Base-by-base conservation (phyloP, 2,113 vertebrate genomes). In the Conger conger region DNA sequence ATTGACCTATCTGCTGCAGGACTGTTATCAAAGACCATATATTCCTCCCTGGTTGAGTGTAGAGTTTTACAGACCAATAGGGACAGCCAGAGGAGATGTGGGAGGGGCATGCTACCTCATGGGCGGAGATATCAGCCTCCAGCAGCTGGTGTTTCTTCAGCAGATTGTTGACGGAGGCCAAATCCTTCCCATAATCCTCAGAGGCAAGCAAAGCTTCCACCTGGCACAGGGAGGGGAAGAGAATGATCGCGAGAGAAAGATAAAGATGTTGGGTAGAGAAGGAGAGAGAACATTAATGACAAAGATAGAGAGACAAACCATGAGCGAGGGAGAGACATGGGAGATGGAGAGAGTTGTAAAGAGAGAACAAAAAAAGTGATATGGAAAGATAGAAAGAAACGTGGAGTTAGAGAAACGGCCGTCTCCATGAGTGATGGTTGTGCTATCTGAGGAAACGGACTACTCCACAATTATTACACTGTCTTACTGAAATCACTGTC, bases 111-210 rank as follows among this genome's bases (percentile, higher is more conserved):
- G 20, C 83, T 89, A 99, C 98, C 97, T 99, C 98, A 13, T 99
- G 98, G 86, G 98, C 98, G 82, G 97, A 99, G 87, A 99, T 99
- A 76, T 99, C 98, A 0, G 98, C 97, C 91, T 99, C 98, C 91
- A 99, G 93, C 83, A 99, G 93, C 50, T 99, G 98, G 87, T 99
- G 98, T 83, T 99, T 99, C 88, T 99, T 99, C 86, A 99, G 94
- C 76, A 99, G 93, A 91, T 99, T 99, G 94, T 99, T 99, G 87
- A 99, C 98, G 0, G 98, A 99, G 1, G 98, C 98, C 91, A 99
- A 91, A 89, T 99, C 98, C 93, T 99, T 99, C 42, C 98, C 98
- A 4, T 99, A 99, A 88, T 99, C 98, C 90, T 99, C 98, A 16
- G 98, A 99, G 16, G 98, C 98, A 42, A 99, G 95, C 15, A 99